A percentile compares a stretch with the other conserved stretches of the same genome.
Evolutionary conservation across 2,113 vertebrate genomes (phyloP).

Genomic region (Mastomys coucha): DNA sequence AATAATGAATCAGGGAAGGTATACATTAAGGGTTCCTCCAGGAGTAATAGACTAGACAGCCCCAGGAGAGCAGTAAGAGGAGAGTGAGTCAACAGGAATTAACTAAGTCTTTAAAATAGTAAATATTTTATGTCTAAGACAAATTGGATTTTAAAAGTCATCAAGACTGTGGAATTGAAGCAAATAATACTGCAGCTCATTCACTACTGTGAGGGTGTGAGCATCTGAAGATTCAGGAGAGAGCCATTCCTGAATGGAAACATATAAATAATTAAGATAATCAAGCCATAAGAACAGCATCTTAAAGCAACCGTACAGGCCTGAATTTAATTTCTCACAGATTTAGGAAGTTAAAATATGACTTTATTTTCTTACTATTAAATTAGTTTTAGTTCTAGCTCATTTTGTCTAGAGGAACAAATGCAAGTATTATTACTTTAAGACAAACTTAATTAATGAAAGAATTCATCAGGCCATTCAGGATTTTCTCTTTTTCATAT

Average conservation of each 20-base stretch:
- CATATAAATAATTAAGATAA: conserved; percentile 44
- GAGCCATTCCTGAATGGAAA: conserved; percentile 28
- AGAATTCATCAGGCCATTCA: not conserved
- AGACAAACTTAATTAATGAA: conserved; percentile 22
- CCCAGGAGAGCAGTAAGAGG: conserved; percentile 54
- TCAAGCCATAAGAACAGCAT: not conserved
- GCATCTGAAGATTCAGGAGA: conserved; percentile 39
- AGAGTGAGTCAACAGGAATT: conserved; percentile 72
- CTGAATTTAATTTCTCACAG: conserved; percentile 9
- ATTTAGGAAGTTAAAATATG: conserved; percentile 42
- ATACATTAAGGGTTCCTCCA: not conserved
- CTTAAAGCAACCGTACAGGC: conserved; percentile 2
- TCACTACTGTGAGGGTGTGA: conserved; percentile 26
- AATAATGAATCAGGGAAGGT: conserved; percentile 39
- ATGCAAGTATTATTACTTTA: not conserved
- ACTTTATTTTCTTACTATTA: conserved; percentile 41
- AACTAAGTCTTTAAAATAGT: conserved; percentile 74
- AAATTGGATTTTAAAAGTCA: conserved; percentile 76
- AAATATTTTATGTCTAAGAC: conserved; percentile 75
- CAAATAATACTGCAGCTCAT: conserved; percentile 56
- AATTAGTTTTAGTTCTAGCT: conserved; percentile 15
- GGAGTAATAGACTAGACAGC: conserved; percentile 18
- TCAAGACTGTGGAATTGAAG: conserved; percentile 54
- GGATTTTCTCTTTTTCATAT: not conserved
- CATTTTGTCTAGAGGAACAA: not conserved